Evolutionary conservation across 1,140 invertebrate genomes (phyloP).

Genomic region (Proales similis): DNA sequence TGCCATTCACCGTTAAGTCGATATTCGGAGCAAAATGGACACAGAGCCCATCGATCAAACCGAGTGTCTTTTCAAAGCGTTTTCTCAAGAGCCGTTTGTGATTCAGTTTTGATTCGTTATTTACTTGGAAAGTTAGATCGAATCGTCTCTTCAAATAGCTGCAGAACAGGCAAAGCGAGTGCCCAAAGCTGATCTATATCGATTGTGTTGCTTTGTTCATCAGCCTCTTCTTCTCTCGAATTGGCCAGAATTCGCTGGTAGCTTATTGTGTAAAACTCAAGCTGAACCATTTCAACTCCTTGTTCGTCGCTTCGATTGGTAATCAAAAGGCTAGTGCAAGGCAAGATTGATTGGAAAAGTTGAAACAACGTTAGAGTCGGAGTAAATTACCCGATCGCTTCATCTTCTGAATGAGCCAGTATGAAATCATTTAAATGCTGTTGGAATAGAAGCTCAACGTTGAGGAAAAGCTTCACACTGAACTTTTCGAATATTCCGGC

Average conservation of each 20-base stretch:
- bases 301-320: no score
- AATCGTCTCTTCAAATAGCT: constrained; percentile 32
- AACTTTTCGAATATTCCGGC: constrained; percentile 30
- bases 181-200: constrained; percentile 33
- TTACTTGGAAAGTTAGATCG: constrained; percentile 18
- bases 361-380: not conserved
- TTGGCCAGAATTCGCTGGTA: constrained; percentile 4
- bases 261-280: constrained; percentile 27
- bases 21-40: constrained; percentile 16
- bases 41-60: constrained; percentile 25
- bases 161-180: constrained; percentile 14
- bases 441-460: constrained; percentile 15
- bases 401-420: constrained; percentile 21
- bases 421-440: constrained; percentile 23
- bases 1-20: constrained; percentile 24
- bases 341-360: constrained; percentile 2
- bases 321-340: not conserved
- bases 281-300: constrained; percentile 5
- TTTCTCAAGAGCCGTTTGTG: not conserved
- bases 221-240: constrained; percentile 8
- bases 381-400: constrained; percentile 29
- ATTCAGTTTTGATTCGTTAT: not conserved
- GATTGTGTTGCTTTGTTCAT: constrained; percentile 26
- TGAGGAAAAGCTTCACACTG: constrained; percentile 14
- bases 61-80: not conserved